These are phyloP conservation scores for Heliconius charithonia DNA, from an alignment of 2,888 invertebrate species.

Conservation along the genomic window DNA sequence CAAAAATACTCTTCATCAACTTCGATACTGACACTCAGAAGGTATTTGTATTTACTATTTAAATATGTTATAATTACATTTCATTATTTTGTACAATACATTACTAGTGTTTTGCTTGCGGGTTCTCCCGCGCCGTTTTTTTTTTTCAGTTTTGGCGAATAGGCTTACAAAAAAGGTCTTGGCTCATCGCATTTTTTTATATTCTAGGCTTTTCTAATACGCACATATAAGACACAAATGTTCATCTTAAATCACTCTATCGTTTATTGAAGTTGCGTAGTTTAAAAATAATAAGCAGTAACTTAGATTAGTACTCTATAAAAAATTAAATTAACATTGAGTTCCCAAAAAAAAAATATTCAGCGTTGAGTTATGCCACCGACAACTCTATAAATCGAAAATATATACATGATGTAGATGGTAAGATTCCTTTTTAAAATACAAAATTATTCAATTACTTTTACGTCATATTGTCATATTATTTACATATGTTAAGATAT, in stretches of 20 bases:
- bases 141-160: too few species aligned
- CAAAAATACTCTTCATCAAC: conserved; percentile 88
- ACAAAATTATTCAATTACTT: neutral
- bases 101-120: neutral
- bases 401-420: too few species aligned
- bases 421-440: neutral
- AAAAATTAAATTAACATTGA: too few species aligned
- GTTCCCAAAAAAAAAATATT: too few species aligned
- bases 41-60: conserved; percentile 52
- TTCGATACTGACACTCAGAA: conserved; percentile 83
- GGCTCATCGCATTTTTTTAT: neutral
- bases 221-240: neutral
- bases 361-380: too few species aligned
- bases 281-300: neutral
- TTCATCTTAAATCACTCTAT: too few species aligned
- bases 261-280: neutral
- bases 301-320: too few species aligned
- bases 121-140: neutral
- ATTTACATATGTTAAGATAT: neutral
- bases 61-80: neutral
- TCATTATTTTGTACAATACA: neutral
- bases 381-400: too few species aligned
- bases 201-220: neutral
- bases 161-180: neutral
- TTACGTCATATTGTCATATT: neutral